phyloP scores from a whole-genome alignment of 2,797 vertebrate species.

The Myripristis jacobus region DNA sequence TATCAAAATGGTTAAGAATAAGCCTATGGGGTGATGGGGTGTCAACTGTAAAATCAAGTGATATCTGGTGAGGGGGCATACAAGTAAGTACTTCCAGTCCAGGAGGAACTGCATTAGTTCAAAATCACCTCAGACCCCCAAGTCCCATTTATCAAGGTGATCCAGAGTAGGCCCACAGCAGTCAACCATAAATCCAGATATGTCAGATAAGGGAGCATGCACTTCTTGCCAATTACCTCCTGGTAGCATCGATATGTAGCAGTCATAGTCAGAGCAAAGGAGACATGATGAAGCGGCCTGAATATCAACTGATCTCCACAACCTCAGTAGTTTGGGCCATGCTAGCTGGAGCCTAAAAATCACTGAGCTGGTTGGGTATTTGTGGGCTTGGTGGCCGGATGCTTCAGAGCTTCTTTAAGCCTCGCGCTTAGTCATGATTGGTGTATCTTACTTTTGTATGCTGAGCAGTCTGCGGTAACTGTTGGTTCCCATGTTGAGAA shows the following conservation, averaged over 20 bases:
- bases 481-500: slow-evolving; percentile 25
- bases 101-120: slow-evolving; percentile 46
- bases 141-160: slow-evolving; percentile 64
- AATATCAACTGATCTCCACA: slow-evolving; percentile 30
- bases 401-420: no score
- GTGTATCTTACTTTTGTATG: slow-evolving; percentile 16
- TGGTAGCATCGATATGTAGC: slow-evolving; percentile 36
- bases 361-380: slow-evolving; percentile 8
- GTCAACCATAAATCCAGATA: slow-evolving; percentile 68
- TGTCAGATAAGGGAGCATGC: slow-evolving; percentile 52
- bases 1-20: slow-evolving; percentile 14
- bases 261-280: slow-evolving; percentile 47
- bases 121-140: slow-evolving; percentile 52
- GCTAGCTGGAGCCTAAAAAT: not conserved
- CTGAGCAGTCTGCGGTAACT: slow-evolving; percentile 12
- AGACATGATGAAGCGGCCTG: slow-evolving; percentile 26
- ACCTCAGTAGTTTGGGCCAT: slow-evolving; percentile 5
- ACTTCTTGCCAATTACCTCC: slow-evolving; percentile 59
- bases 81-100: slow-evolving; percentile 19
- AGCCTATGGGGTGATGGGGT: slow-evolving; percentile 6
- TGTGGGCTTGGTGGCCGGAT: not conserved
- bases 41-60: slow-evolving; percentile 4
- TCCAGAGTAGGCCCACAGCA: slow-evolving; percentile 64
- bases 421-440: slow-evolving; percentile 17
- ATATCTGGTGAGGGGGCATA: not conserved